phyloP scores from a whole-genome alignment of 2,113 vertebrate genomes.

The Xyliphius kryptos region DNA sequence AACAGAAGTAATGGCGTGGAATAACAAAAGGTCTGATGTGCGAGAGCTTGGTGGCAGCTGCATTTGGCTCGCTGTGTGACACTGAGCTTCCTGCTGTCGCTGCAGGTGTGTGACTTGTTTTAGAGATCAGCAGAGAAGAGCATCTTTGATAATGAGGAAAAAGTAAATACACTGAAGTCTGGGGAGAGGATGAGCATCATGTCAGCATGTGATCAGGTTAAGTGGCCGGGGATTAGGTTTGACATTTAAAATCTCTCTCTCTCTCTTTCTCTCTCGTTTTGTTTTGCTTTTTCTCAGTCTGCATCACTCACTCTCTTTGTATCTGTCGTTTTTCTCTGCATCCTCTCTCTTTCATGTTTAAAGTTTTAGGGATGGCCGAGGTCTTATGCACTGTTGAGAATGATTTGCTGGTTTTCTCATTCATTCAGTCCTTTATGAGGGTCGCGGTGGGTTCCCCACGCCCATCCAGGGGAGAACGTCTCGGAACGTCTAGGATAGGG shows the following conservation, averaged over 20 bases:
- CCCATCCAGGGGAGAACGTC: no score
- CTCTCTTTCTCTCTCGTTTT: not conserved
- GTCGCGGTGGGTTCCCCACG: no score
- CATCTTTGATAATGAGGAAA: conserved; percentile 19
- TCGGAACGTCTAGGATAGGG: no score
- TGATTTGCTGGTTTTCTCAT: no score
- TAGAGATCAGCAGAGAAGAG: conserved; percentile 7
- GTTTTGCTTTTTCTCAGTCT: not conserved
- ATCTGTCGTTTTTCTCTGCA: no score
- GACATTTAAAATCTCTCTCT: conserved; percentile 23
- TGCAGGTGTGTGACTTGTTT: conserved; percentile 25
- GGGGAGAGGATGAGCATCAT: conserved; percentile 4
- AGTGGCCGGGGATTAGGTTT: conserved; percentile 21
- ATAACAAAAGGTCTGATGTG: not conserved
- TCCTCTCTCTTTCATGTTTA: no score
- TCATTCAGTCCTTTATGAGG: no score
- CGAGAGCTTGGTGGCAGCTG: conserved; percentile 13
- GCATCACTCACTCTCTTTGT: not conserved
- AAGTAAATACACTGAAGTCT: conserved; percentile 22
- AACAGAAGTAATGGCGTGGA: not conserved
- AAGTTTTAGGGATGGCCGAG: no score
- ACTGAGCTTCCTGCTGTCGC: not conserved
- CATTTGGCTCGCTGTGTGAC: conserved; percentile 17
- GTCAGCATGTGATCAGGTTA: conserved; percentile 26
- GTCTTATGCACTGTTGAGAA: no score